phyloP scores from a whole-genome alignment of 2,888 invertebrate species.

The Stenchaetothrips biformis region DNA sequence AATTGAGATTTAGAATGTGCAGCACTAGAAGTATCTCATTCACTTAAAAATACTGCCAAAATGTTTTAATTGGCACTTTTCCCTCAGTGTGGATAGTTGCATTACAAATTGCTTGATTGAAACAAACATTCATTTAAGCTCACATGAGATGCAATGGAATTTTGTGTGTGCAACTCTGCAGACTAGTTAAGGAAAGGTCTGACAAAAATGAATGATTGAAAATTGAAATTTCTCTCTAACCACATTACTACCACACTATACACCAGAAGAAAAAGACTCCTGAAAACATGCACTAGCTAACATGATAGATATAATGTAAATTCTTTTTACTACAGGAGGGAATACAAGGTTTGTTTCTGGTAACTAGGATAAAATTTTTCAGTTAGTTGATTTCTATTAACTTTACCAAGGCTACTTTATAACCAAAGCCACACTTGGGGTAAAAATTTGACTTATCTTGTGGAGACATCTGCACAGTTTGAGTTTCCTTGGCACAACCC shows the following conservation, averaged over 20 bases:
- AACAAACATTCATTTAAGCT: neutral
- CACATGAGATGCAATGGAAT: neutral
- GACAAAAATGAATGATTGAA: neutral
- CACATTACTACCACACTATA: neutral
- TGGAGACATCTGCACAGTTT: neutral
- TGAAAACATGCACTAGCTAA: neutral
- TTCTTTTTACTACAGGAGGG: slow-evolving; percentile 11
- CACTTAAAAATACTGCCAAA: neutral
- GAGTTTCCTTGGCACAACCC: neutral
- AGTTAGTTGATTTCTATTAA: neutral
- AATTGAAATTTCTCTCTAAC: neutral
- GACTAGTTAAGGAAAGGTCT: neutral
- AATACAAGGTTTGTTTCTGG: neutral
- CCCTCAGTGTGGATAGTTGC: neutral
- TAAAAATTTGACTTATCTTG: neutral
- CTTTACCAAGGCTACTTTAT: neutral
- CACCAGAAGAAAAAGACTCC: neutral
- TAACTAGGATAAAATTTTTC: neutral
- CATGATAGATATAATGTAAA: neutral
- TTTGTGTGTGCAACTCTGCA: neutral
- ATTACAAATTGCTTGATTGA: neutral
- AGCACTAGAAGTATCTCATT: no score
- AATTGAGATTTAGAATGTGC: neutral
- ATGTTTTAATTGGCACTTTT: neutral
- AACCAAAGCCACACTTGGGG: neutral